Evolutionary conservation across 2,113 vertebrate genomes (phyloP), one percentile per base, ranked within the genome.

Genomic region (Gymnocephalus cernua): DNA sequence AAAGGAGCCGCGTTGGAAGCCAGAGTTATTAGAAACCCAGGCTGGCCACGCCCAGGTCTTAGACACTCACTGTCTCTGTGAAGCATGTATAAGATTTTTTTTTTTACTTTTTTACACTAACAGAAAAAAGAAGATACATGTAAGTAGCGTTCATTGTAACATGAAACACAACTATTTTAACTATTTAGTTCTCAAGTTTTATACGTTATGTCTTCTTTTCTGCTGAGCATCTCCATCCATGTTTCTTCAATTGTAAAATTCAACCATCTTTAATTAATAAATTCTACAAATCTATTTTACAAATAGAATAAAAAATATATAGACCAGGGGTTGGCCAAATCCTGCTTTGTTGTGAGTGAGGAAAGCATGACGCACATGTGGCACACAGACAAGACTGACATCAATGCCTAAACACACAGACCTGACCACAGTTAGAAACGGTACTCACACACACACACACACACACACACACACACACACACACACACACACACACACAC

Each of bases 41-140:
- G 85, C 88, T 87, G 90, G 93, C 93, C 93, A 92, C 91, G 83
- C 92, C 94, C 95, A 86, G 92, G 89, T 93, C 90, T 88, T 38
- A 77, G 15, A 66, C 80, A 47, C 54, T 44, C 62, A 18, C 85
- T 38, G 72, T 56, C 68, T 53, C 56, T 70, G 19, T 27, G 53
- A 3, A 56, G 7, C 19, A 23, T 6, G 23, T 15, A 0, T 1
- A 9, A 19, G 27, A 25, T 51, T 14, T 47, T 21, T 51, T 14
- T 47, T 21, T 53, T 41, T 44, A 25, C 3, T 32, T 35, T 56
- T 29, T 66, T 48, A 29, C 65, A 72, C 4, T 51, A 9, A 0
- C 9, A 41, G 10, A 41, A 41, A 35, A 23, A 16, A 47, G 10
- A 41, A 6, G 12, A 9, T 27, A 32, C 6, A 18, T 27, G 3